Conservation (phyloP, 2,888 invertebrate species). For the Cerceris rybyensis region DNA sequence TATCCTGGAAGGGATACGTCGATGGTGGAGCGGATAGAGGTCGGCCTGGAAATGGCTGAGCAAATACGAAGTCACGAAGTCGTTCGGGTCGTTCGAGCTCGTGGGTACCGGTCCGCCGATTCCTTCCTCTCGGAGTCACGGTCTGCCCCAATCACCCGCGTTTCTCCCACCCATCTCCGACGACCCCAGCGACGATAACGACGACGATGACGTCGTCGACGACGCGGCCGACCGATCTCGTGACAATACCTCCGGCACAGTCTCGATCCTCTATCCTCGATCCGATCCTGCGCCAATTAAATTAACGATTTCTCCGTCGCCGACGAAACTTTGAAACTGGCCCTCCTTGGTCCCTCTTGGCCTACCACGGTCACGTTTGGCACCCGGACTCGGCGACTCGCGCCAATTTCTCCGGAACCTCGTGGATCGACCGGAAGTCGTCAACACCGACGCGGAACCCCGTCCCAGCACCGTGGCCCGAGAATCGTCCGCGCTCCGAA, state of each 20-base stretch:
- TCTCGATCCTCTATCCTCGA: conserved; percentile 40
- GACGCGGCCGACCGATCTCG: conserved; percentile 42
- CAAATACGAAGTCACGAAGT: conserved; percentile 81
- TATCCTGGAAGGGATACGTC: conserved; percentile 76
- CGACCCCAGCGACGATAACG: too few species aligned
- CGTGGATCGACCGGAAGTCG: too few species aligned
- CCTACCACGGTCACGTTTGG: not conserved
- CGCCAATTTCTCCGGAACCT: too few species aligned
- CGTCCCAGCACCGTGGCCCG: conserved; percentile 21
- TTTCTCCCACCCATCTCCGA: not conserved
- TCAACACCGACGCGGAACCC: too few species aligned
- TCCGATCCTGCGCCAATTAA: conserved; percentile 62
- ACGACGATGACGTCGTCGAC: too few species aligned
- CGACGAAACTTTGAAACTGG: not conserved
- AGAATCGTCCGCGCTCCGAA: conserved; percentile 37
- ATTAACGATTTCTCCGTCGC: conserved; percentile 49
- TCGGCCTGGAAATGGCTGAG: conserved; percentile 74
- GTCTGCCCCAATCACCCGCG: conserved; percentile 38
- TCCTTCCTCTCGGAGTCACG: conserved; percentile 68
- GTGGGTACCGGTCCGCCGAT: conserved; percentile 69
- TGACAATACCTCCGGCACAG: conserved; percentile 61
- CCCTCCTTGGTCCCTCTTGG: not conserved
- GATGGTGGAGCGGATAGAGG: conserved; percentile 71
- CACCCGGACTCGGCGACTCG: too few species aligned
- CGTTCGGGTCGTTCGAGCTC: conserved; percentile 71